A percentile compares a stretch with the other conserved stretches of the same genome.
Evolutionary conservation across 1,140 invertebrate species (phyloP).

Genomic region (Drosophila pectinifera): DNA sequence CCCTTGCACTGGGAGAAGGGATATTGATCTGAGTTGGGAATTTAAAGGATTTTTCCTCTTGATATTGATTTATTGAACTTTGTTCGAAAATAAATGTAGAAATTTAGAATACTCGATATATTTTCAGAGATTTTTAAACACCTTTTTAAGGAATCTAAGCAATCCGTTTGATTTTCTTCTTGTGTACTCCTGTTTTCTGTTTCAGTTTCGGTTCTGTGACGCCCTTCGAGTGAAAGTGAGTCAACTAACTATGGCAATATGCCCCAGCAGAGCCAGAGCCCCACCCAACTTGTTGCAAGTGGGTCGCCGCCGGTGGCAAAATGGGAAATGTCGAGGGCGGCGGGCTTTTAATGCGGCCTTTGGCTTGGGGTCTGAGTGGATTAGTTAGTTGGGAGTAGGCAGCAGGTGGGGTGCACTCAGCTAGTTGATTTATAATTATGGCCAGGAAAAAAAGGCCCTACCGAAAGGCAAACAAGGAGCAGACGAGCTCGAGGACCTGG

Average conservation of each 20-base stretch:
- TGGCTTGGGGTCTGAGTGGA: conserved; percentile 67
- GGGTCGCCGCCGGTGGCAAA: conserved; percentile 52
- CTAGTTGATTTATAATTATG: conserved; percentile 81
- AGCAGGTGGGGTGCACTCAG: conserved; percentile 46
- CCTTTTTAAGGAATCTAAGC: background rate
- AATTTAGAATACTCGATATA: too few species aligned
- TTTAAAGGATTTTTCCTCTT: background rate
- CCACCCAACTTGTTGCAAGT: conserved; percentile 72
- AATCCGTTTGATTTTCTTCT: background rate
- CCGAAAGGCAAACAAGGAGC: conserved; percentile 11
- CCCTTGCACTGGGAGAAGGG: conserved; percentile 2
- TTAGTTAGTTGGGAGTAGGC: conserved; percentile 61
- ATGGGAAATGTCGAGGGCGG: conserved; percentile 17
- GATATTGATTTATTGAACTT: background rate
- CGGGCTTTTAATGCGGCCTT: conserved; percentile 64
- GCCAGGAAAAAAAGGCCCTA: conserved; percentile 37
- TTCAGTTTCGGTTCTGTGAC: conserved; percentile 24
- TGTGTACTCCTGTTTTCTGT: conserved; percentile 26
- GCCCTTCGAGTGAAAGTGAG: conserved; percentile 59
- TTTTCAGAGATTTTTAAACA: background rate
- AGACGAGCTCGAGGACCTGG: conserved; percentile 17
- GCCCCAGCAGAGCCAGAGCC: conserved; percentile 6
- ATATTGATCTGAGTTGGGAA: background rate
- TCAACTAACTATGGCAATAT: conserved; percentile 55
- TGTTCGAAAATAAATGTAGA: too few species aligned